These are phyloP conservation scores for Phengaris alcon DNA, from an alignment of 2,888 invertebrate species.

Conservation along the genomic window DNA sequence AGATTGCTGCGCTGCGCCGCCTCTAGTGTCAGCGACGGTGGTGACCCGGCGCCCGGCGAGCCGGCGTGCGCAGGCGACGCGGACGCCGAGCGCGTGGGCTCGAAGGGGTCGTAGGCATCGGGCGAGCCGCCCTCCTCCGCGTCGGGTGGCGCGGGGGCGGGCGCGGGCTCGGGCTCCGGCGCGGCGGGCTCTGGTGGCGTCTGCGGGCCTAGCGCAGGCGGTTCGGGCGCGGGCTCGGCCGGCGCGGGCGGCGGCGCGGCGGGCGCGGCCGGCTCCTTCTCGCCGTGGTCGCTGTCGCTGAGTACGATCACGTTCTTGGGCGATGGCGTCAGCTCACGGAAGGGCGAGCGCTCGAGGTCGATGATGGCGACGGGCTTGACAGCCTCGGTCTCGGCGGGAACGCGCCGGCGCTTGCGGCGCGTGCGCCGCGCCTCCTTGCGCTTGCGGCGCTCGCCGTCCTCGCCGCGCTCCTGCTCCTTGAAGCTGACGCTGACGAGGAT, in stretches of 20 bases:
- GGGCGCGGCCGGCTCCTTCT: slow-evolving; percentile 56
- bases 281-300: slow-evolving; percentile 87
- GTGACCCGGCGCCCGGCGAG: slow-evolving; percentile 67
- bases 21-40: slow-evolving; percentile 58
- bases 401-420: slow-evolving; percentile 45
- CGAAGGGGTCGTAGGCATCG: slow-evolving; percentile 94
- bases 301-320: slow-evolving; percentile 90
- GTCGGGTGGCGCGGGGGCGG: slow-evolving; percentile 77
- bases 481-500: slow-evolving; percentile 96
- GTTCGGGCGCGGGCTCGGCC: slow-evolving; percentile 58
- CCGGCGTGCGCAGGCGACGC: slow-evolving; percentile 80
- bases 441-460: slow-evolving; percentile 53
- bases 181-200: slow-evolving; percentile 77
- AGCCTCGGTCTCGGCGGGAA: slow-evolving; percentile 41
- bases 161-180: slow-evolving; percentile 50
- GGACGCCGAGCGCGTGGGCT: slow-evolving; percentile 90
- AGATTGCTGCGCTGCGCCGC: slow-evolving; percentile 72
- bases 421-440: slow-evolving; percentile 45
- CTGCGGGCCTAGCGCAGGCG: slow-evolving; percentile 82
- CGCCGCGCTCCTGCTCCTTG: slow-evolving; percentile 81
- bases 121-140: slow-evolving; percentile 85
- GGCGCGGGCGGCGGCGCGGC: slow-evolving; percentile 51
- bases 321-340: slow-evolving; percentile 89
- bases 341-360: slow-evolving; percentile 90
- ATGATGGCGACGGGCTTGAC: slow-evolving; percentile 90